phyloP scores from a whole-genome alignment of 2,888 invertebrate species.

The Lagria hirta region DNA sequence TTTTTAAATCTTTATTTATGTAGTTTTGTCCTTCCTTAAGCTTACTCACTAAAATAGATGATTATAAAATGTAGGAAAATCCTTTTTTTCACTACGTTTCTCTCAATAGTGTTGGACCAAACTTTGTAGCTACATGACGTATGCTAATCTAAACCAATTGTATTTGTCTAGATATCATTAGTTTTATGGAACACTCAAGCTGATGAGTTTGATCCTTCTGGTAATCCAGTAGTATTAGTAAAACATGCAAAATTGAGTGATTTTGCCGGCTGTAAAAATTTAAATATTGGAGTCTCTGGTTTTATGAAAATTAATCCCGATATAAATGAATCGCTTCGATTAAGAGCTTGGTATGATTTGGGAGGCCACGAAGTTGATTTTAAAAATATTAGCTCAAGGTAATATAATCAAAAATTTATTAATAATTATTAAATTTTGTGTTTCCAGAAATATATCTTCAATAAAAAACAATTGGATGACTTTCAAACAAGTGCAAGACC shows the following conservation, averaged over 20 bases:
- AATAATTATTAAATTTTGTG: too few species aligned
- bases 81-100: too few species aligned
- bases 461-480: too few species aligned
- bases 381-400: slow-evolving; percentile 66
- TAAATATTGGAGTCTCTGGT: slow-evolving; percentile 55
- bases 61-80: too few species aligned
- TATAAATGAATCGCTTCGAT: slow-evolving; percentile 77
- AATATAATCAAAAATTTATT: too few species aligned
- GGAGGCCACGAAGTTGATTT: slow-evolving; percentile 66
- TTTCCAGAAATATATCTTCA: too few species aligned
- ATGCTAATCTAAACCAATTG: too few species aligned
- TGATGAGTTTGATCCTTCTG: slow-evolving; percentile 74
- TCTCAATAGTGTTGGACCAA: too few species aligned
- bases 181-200: slow-evolving; percentile 93
- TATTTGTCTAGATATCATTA: slow-evolving; percentile 61
- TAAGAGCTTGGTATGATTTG: slow-evolving; percentile 91
- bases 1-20: slow-evolving; percentile 15
- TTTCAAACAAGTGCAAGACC: slow-evolving; percentile 72
- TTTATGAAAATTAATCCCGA: slow-evolving; percentile 84
- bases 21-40: slow-evolving; percentile 2
- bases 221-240: slow-evolving; percentile 79
- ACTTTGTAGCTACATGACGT: too few species aligned
- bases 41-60: too few species aligned
- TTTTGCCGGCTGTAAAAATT: slow-evolving; percentile 78
- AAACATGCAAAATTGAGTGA: slow-evolving; percentile 85